These are phyloP conservation scores for Tangara arthus DNA, from an alignment of 2,797 vertebrate genomes.

Conservation along the genomic window DNA sequence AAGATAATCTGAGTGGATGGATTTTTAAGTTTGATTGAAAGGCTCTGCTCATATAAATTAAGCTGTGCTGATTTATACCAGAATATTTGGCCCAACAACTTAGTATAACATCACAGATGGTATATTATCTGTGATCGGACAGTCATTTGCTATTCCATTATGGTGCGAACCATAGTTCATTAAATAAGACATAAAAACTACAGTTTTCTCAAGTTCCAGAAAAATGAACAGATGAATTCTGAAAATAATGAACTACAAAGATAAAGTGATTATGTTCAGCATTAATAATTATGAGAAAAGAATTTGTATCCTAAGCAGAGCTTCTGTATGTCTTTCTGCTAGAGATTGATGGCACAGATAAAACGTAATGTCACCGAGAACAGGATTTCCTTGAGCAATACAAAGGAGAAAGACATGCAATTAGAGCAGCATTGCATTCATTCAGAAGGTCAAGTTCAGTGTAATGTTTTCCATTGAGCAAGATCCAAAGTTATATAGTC, in stretches of 20 bases:
- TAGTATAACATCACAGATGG: slow-evolving; percentile 6
- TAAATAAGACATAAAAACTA: slow-evolving; percentile 20
- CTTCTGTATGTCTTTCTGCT: neutral
- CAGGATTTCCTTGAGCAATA: neutral
- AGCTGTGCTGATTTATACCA: neutral
- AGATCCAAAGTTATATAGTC: neutral
- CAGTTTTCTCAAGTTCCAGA: slow-evolving; percentile 1
- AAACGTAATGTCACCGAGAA: neutral
- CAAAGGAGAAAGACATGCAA: neutral
- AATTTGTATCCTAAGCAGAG: neutral
- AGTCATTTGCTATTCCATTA: neutral
- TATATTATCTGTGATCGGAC: slow-evolving; percentile 4
- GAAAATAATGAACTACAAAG: neutral
- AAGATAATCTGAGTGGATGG: neutral
- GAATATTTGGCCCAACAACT: neutral
- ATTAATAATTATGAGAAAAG: neutral
- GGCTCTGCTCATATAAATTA: neutral
- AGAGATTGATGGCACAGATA: neutral
- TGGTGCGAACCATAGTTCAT: neutral
- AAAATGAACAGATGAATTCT: slow-evolving; percentile 11
- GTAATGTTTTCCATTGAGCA: neutral
- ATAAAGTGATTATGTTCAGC: neutral
- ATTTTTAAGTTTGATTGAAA: neutral
- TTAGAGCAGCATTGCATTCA: neutral
- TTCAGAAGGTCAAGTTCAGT: neutral